phyloP scores from a whole-genome alignment of 2,888 invertebrate species.

The Agelastica alni region DNA sequence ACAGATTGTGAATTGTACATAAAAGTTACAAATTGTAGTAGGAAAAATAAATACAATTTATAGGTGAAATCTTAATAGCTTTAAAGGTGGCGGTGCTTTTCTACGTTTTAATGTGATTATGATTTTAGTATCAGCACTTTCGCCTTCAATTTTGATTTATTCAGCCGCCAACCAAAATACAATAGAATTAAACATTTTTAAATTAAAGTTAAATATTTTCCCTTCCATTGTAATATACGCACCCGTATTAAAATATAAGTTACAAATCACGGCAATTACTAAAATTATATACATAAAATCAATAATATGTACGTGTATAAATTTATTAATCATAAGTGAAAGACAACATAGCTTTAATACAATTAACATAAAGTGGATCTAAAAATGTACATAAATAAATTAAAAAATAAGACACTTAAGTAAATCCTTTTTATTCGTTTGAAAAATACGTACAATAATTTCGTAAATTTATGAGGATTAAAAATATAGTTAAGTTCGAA shows the following conservation, averaged over 20 bases:
- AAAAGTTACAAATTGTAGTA: constrained; percentile 52
- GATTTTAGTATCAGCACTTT: constrained; percentile 26
- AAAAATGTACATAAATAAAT: too few relatives aligned
- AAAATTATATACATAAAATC: constrained; percentile 1
- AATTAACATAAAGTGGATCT: too few relatives aligned
- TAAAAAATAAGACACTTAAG: too few relatives aligned
- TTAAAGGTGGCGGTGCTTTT: constrained; percentile 41
- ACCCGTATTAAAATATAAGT: not conserved
- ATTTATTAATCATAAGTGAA: not conserved
- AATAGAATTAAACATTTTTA: constrained; percentile 22
- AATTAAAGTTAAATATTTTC: constrained; percentile 1
- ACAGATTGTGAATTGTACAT: constrained; percentile 54
- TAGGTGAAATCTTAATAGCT: constrained; percentile 44
- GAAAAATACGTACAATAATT: too few relatives aligned
- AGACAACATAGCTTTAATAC: not conserved
- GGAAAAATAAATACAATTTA: constrained; percentile 51
- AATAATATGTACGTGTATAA: not conserved
- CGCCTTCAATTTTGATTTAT: constrained; percentile 21
- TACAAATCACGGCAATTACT: not conserved
- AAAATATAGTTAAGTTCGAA: too few relatives aligned
- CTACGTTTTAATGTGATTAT: constrained; percentile 32
- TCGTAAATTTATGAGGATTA: too few relatives aligned
- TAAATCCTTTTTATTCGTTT: too few relatives aligned
- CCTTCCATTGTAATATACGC: constrained; percentile 15
- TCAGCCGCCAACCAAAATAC: constrained; percentile 20